phyloP scores from a whole-genome alignment of 2,888 invertebrate genomes.

The Smittia sp. region DNA sequence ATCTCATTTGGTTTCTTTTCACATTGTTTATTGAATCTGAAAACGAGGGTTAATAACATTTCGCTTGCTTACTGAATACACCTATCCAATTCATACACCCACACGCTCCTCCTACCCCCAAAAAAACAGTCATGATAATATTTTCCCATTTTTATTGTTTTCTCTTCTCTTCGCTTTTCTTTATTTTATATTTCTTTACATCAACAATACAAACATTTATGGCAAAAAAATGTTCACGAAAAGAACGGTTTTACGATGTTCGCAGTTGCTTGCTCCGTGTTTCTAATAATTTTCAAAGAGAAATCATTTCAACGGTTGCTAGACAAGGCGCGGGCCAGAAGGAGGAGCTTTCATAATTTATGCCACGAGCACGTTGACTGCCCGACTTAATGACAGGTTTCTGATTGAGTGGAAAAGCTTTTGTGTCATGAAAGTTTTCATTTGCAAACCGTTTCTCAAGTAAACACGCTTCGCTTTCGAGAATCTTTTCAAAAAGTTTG shows the following conservation, averaged over 20 bases:
- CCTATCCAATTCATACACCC: not conserved
- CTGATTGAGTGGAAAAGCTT: no score
- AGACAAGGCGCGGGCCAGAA: no score
- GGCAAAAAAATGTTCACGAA: slow-evolving; percentile 29
- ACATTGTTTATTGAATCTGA: slow-evolving; percentile 1
- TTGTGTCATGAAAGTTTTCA: no score
- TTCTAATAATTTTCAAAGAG: not conserved
- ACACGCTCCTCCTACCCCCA: not conserved
- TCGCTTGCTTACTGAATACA: not conserved
- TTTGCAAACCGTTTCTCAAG: no score
- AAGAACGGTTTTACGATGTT: slow-evolving; percentile 32
- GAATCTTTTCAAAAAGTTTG: not conserved
- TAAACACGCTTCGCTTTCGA: no score
- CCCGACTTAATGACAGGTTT: not conserved
- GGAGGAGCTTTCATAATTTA: no score
- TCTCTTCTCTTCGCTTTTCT: slow-evolving; percentile 22
- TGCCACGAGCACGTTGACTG: no score
- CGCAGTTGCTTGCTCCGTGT: not conserved
- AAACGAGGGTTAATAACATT: slow-evolving; percentile 19
- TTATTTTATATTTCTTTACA: slow-evolving; percentile 37
- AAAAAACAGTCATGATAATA: slow-evolving; percentile 5
- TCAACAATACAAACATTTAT: slow-evolving; percentile 41
- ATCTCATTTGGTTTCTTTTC: not conserved
- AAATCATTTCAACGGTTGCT: not conserved
- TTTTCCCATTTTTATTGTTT: slow-evolving; percentile 32